Base-by-base conservation (phyloP, 2,888 invertebrate species). In the Barypeithes pellucidus region DNA sequence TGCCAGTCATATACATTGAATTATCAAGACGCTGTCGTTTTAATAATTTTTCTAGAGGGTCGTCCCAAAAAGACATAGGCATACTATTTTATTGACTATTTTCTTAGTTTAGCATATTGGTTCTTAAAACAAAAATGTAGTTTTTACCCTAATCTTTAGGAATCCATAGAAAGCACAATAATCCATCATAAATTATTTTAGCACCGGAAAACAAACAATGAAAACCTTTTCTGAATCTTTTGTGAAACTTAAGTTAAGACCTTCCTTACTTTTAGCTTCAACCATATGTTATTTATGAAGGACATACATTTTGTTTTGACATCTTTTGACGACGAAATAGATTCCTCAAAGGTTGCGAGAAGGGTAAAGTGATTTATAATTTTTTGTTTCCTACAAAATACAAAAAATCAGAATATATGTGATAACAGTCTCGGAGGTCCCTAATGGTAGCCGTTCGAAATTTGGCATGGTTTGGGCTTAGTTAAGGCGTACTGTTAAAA, bases 221-320 rank as follows among this genome's bases (percentile, higher is more conserved):
- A 9, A 1, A 18, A 14, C 14, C 41, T 4, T 41, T 41, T 41
- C 14, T 41, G 3, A 41, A 45, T 18, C 45, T 45, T 45, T 45
- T 20, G 18, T 20, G 47, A 47, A 20, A 47, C 47, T 11, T 12
- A 12, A 47, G 22, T 11, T 12, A 12, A 47, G 22, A 47, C 47
- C 47, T 22, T 47, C 22, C 22, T 20, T 47, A 18, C 16, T 43
- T 43, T 43, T 43, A 16, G 16, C 39, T 39, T 39, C 47, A 3
- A 22, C 22, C 47, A 47, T 22, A 47, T 22, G 47, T 47, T 47
- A 47, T 47, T 47, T 47, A 47, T 47, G 18, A 22, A 18, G 18
- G 18, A 4, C 20, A 47, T 47, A 22, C 5, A 47, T 47, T 20
- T 45, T 22, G 20, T 20, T 47, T 47, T 47, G 47, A 47, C 47